Evolutionary conservation across 2,888 invertebrate species (phyloP), one percentile per base, ranked within the genome.

Genomic region (Nowickia ferox): DNA sequence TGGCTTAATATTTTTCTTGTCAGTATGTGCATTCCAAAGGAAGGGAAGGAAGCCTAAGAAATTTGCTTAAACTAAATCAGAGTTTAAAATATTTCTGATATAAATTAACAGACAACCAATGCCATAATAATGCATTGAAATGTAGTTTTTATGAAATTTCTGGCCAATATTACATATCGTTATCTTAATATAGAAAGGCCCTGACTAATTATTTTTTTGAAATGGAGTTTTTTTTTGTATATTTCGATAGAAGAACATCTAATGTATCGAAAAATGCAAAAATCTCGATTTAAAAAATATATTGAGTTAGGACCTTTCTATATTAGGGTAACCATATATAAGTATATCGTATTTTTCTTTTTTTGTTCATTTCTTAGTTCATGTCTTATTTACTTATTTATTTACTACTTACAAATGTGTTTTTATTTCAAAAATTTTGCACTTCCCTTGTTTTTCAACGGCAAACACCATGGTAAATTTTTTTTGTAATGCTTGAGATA

Each of bases 361-460:
- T 0, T 30, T 30, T 30, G 6, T 30, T 30, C 6, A 30, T 30
- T 30, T 6, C 30, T 30, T 30, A 30, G 30, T 30, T 30, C 6
- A 30, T 68, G 30, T 51, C 11, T 51, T n/a, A 10, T 17, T 38
- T n/a, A 15, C n/a, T 38, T 30, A 11, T 51, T 48, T 9, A 4
- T 13, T 22, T 17, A 8, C 2, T 22, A 22, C 9, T 55, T 61
- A 40, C 51, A 30, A 30, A 6, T 74, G 80, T 46, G 51, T 57
- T 30, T 77, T 66, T 80, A 1, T 42, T 55, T 72, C 17, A 72
- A 63, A 76, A n/a, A 74, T 69, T 88, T 88, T 91, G 91, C 91
- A 91, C 91, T 84, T 88, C 86, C 88, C 88, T 89, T 84, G 85
- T 83, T 82, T 81, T 74, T 87, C 88, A 90, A 89, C 88, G 89